Evolutionary conservation across 2,797 vertebrate species (phyloP).

Genomic region (Pipistrellus nathusii): DNA sequence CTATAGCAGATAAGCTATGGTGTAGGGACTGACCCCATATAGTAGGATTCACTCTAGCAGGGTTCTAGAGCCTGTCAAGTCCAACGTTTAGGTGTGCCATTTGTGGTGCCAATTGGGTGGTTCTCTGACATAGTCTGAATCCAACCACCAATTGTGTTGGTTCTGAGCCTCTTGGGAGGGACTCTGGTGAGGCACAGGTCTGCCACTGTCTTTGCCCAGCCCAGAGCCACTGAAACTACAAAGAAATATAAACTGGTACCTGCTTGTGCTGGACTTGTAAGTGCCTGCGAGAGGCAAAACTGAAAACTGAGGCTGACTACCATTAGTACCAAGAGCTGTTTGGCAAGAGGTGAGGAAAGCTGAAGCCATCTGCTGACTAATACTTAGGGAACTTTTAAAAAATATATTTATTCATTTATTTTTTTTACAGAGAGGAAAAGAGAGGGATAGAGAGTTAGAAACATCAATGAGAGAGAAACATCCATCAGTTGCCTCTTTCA

Average conservation of each 20-base stretch:
- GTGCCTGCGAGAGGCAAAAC: neutral
- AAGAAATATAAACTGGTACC: neutral
- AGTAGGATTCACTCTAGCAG: neutral
- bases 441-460: no score
- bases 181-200: neutral
- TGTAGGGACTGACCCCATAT: neutral
- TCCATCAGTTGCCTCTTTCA: no score
- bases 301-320: neutral
- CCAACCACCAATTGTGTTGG: neutral
- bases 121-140: neutral
- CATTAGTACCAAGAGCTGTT: neutral
- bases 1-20: neutral
- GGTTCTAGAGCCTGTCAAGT: neutral
- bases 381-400: neutral
- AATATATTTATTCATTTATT: no score
- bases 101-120: neutral
- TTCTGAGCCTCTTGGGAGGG: neutral
- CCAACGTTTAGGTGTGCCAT: neutral
- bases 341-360: neutral
- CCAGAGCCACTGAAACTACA: neutral
- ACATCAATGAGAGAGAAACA: no score
- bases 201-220: neutral
- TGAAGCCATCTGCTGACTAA: neutral
- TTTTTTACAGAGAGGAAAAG: no score
- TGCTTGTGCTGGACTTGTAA: neutral